phyloP scores from a whole-genome alignment of 2,113 vertebrate genomes.

The Neogale vison region DNA sequence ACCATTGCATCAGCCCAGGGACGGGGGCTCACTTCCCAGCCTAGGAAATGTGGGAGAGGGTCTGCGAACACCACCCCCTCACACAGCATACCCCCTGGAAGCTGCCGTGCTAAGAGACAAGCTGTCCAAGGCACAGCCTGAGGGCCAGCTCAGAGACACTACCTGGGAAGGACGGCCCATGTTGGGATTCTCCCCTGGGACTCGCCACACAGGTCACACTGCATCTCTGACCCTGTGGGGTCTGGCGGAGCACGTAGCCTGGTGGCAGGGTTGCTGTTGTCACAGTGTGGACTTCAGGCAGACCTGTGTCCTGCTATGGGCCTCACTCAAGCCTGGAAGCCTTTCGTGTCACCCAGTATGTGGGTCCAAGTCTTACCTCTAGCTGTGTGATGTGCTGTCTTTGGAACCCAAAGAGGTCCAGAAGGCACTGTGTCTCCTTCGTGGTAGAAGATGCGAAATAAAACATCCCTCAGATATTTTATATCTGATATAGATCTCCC shows the following conservation, averaged over 20 bases:
- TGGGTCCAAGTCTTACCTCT: not conserved
- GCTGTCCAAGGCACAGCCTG: not conserved
- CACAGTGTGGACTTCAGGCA: not conserved
- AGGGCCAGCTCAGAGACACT: not conserved
- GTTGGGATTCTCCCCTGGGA: not conserved
- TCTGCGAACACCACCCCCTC: not conserved
- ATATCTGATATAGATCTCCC: no score
- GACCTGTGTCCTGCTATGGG: not conserved
- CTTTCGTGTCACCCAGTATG: not conserved
- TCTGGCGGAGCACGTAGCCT: not conserved
- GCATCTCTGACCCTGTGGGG: not conserved
- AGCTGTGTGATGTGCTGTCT: not conserved
- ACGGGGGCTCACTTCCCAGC: not conserved
- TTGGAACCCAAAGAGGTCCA: not conserved
- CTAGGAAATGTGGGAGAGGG: not conserved
- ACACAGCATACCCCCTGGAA: not conserved
- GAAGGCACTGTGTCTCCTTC: not conserved
- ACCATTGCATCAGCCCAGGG: not conserved
- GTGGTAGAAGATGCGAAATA: not conserved
- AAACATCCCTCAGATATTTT: not conserved
- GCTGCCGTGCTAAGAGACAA: not conserved
- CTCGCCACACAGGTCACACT: not conserved
- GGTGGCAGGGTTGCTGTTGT: not conserved
- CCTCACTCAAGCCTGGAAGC: not conserved
- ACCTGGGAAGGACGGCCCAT: not conserved